These are phyloP conservation scores for Anoplopoma fimbria DNA, from an alignment of 2,113 vertebrate species.

Conservation along the genomic window DNA sequence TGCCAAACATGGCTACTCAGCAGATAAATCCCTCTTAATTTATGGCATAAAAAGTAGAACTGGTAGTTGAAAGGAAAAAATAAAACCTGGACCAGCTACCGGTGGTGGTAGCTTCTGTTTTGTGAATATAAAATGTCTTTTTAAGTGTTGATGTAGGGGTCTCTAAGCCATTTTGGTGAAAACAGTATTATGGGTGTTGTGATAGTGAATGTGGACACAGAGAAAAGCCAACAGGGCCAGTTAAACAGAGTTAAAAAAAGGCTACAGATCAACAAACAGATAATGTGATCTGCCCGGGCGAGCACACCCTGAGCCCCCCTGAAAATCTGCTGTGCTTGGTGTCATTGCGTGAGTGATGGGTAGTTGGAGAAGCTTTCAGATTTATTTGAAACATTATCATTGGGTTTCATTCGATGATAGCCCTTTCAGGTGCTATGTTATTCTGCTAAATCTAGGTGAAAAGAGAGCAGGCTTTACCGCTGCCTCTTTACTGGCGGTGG, in stretches of 20 bases:
- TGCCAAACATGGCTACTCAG: not conserved
- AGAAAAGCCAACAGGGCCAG: conserved; percentile 51
- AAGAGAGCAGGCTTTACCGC: conserved; percentile 59
- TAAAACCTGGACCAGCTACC: conserved; percentile 10
- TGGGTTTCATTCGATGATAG: conserved; percentile 72
- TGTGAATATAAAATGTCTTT: conserved; percentile 31
- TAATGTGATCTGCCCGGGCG: conserved; percentile 64
- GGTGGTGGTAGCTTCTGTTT: not conserved
- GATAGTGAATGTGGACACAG: conserved; percentile 22
- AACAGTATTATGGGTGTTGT: conserved; percentile 21
- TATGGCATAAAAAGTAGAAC: conserved; percentile 11
- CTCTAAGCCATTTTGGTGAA: conserved; percentile 20
- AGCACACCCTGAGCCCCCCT: conserved; percentile 54
- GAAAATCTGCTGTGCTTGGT: conserved; percentile 51
- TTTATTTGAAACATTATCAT: conserved; percentile 73
- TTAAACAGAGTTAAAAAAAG: conserved; percentile 60
- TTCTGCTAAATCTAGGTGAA: conserved; percentile 69
- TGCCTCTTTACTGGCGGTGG: conserved; percentile 40
- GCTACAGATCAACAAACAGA: conserved; percentile 63
- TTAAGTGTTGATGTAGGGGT: not conserved
- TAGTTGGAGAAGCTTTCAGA: conserved; percentile 61
- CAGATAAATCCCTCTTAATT: conserved; percentile 13
- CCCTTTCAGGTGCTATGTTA: conserved; percentile 68
- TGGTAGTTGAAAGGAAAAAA: conserved; percentile 6
- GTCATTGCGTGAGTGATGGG: conserved; percentile 68